A percentile compares a stretch with the other conserved stretches of the same genome.
phyloP scores from a whole-genome alignment of 1,140 invertebrate genomes.

The Drosophila pallidifrons region DNA sequence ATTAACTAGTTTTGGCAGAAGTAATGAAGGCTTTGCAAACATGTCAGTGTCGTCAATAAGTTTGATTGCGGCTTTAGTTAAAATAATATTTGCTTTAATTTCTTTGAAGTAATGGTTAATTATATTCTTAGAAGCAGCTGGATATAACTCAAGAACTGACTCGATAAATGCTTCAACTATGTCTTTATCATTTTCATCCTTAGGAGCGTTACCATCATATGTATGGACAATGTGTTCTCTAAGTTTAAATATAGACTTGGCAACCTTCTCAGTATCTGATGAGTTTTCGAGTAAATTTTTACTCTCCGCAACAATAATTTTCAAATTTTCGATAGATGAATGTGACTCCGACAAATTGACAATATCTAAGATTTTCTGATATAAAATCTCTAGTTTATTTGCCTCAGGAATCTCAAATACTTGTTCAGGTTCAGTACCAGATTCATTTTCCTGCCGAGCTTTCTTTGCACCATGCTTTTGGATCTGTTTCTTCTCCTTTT shows the following conservation, averaged over 20 bases:
- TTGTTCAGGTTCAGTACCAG: background rate
- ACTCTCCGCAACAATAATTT: slow-evolving; percentile 32
- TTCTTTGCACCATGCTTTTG: background rate
- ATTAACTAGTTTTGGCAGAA: slow-evolving; percentile 62
- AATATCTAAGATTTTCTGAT: slow-evolving; percentile 5
- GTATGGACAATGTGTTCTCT: slow-evolving; percentile 79
- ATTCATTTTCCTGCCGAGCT: slow-evolving; percentile 11
- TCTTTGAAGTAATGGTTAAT: slow-evolving; percentile 49
- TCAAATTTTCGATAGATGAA: slow-evolving; percentile 20
- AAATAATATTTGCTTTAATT: slow-evolving; percentile 62
- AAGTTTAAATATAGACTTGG: slow-evolving; percentile 70
- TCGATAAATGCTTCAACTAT: slow-evolving; percentile 64
- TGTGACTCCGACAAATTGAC: slow-evolving; percentile 9
- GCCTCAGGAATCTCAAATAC: background rate
- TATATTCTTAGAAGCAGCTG: slow-evolving; percentile 48
- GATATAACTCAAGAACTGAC: slow-evolving; percentile 44
- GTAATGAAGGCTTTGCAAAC: slow-evolving; percentile 55
- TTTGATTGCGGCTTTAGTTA: slow-evolving; percentile 57
- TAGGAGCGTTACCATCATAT: slow-evolving; percentile 56
- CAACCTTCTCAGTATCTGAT: slow-evolving; percentile 34
- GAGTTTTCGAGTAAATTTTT: slow-evolving; percentile 54
- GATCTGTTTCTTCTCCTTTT: slow-evolving; percentile 28
- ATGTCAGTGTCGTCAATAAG: slow-evolving; percentile 58
- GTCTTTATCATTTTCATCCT: slow-evolving; percentile 33
- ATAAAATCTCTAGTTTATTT: background rate